Percentiles rank a stretch among this genome's conserved stretches.
These are phyloP conservation scores for Trematomus bernacchii DNA, from an alignment of 2,797 vertebrate genomes.

Conservation along the genomic window DNA sequence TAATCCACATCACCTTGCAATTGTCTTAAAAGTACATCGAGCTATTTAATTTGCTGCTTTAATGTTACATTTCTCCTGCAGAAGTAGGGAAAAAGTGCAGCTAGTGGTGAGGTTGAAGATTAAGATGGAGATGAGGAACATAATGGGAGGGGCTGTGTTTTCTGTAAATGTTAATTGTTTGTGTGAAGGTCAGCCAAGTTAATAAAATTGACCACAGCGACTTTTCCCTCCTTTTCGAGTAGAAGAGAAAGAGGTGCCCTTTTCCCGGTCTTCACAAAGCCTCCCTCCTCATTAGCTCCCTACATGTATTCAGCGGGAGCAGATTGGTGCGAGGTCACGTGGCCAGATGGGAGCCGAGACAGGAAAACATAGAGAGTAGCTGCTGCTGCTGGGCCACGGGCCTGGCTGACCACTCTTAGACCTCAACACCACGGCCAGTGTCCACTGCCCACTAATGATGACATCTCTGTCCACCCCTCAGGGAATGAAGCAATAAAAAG, in stretches of 20 bases:
- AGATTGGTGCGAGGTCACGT: slow-evolving; percentile 55
- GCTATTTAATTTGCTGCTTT: slow-evolving; percentile 39
- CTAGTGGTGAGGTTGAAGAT: slow-evolving; percentile 70
- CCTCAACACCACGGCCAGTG: slow-evolving; percentile 52
- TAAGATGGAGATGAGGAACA: slow-evolving; percentile 70
- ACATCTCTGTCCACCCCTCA: slow-evolving; percentile 68
- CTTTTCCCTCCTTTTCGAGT: slow-evolving; percentile 69
- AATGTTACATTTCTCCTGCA: slow-evolving; percentile 33
- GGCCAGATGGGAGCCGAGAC: slow-evolving; percentile 57
- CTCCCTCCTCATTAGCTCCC: slow-evolving; percentile 78
- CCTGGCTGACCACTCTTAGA: slow-evolving; percentile 67
- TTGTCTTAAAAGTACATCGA: slow-evolving; percentile 47
- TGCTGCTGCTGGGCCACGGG: slow-evolving; percentile 46
- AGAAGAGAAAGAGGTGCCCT: slow-evolving; percentile 73
- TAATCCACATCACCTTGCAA: slow-evolving; percentile 57
- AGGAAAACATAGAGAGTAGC: slow-evolving; percentile 56
- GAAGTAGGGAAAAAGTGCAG: slow-evolving; percentile 12
- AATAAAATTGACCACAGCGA: slow-evolving; percentile 83
- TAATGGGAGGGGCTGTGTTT: slow-evolving; percentile 83
- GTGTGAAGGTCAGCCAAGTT: slow-evolving; percentile 89
- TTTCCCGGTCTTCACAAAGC: slow-evolving; percentile 70
- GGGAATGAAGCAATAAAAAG: slow-evolving; percentile 70
- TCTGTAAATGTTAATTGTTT: slow-evolving; percentile 92
- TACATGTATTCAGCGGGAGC: slow-evolving; percentile 70
- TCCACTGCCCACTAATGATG: slow-evolving; percentile 79